phyloP scores from a whole-genome alignment of 2,113 vertebrate genomes.

The Mystacornis crossleyi region DNA sequence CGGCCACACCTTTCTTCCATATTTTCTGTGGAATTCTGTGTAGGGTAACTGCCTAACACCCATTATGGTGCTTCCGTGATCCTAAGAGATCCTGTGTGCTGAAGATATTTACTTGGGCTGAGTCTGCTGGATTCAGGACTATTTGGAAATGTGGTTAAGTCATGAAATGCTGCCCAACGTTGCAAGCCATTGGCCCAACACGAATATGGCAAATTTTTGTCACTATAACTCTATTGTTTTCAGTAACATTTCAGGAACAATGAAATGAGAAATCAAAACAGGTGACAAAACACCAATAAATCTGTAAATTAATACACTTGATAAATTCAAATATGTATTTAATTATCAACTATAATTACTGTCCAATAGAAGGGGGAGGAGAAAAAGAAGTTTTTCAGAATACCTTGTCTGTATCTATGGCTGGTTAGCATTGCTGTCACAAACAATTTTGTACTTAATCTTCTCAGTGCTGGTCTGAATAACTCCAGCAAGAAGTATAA shows the following conservation, averaged over 20 bases:
- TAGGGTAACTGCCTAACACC: background rate
- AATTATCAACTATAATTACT: background rate
- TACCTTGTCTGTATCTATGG: background rate
- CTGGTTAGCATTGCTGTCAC: background rate
- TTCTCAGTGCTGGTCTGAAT: background rate
- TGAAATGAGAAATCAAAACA: background rate
- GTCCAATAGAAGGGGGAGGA: background rate
- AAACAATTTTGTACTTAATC: background rate
- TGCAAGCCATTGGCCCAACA: background rate
- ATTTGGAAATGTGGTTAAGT: background rate
- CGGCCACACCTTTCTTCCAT: background rate
- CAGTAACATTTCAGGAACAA: background rate
- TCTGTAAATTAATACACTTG: background rate
- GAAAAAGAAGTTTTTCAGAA: background rate
- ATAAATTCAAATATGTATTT: background rate
- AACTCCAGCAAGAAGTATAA: background rate
- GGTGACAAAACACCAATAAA: background rate
- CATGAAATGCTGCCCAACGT: background rate
- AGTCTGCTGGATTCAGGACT: background rate
- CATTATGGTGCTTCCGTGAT: background rate
- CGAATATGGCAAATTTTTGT: background rate
- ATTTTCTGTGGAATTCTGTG: background rate
- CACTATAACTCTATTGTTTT: background rate
- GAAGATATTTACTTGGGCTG: background rate
- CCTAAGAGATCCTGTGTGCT: background rate